A percentile compares a stretch with the other conserved stretches of the same genome.
Evolutionary conservation across 2,888 invertebrate genomes (phyloP).

Genomic region (Arenicola marina): DNA sequence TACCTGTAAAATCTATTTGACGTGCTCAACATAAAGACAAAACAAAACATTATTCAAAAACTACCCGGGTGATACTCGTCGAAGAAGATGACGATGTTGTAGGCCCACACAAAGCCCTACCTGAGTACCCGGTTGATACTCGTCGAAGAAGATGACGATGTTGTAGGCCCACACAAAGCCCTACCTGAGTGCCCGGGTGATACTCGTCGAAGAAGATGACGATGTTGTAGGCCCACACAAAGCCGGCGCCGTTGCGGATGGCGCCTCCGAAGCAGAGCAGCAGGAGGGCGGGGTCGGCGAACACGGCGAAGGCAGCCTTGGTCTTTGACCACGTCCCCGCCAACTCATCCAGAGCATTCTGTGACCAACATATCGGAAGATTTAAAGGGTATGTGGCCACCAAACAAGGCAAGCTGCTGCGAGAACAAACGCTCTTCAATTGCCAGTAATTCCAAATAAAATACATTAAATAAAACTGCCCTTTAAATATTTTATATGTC

Average conservation of each 20-base stretch:
- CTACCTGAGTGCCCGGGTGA: constrained; percentile 22
- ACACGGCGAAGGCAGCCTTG: constrained; percentile 9
- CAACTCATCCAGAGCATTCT: neutral
- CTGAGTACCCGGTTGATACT: neutral
- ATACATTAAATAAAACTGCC: too few species aligned
- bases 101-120: constrained; percentile 25
- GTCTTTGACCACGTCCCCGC: constrained; percentile 5
- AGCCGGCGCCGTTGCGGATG: constrained; percentile 26
- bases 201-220: constrained; percentile 22
- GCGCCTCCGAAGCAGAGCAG: constrained; percentile 27
- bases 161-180: too few species aligned
- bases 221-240: constrained; percentile 29
- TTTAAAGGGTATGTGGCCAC: too few species aligned
- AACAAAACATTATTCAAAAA: neutral
- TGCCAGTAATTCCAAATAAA: too few species aligned
- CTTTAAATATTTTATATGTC: too few species aligned
- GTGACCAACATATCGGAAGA: too few species aligned
- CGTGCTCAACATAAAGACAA: too few species aligned
- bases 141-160: neutral
- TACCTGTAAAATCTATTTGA: too few species aligned
- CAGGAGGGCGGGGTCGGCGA: constrained; percentile 14
- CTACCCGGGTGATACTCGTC: constrained; percentile 20
- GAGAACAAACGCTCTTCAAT: too few species aligned
- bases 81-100: constrained; percentile 26
- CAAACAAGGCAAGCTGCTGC: too few species aligned